Evolutionary conservation across 1,140 invertebrate species (phyloP), one percentile per base, ranked within the genome.

Genomic region (Ericerus pela): DNA sequence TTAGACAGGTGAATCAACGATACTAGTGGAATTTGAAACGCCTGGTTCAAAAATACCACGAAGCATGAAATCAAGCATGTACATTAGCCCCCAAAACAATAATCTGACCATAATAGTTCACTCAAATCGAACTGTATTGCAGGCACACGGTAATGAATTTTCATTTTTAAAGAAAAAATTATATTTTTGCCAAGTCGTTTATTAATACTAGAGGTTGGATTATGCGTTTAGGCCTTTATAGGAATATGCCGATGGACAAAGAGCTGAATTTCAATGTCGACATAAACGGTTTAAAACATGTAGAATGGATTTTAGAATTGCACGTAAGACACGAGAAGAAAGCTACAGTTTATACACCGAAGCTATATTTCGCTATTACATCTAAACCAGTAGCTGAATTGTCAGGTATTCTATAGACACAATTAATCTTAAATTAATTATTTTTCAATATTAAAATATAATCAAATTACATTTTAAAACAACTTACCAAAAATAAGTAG

Each of bases 1-100:
- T n/a, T n/a, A n/a, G n/a, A n/a, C n/a, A n/a, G n/a, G n/a, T n/a
- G n/a, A n/a, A n/a, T n/a, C n/a, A n/a, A n/a, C n/a, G n/a, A n/a
- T n/a, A n/a, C n/a, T n/a, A n/a, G n/a, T 79, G 41, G 77, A 69
- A 8, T 82, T 83, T 55, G 79, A 84, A 59, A 81, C 80, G 0
- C 79, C 80, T 1, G 76, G 75, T 11, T 80, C 80, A 0, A 65
- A 69, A 14, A 66, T 78, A 1, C 72, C 75, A 52, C 72, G 80
- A 57, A 70, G 79, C 55, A 62, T 81, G 2, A 74, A 72, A 52
- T 75, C 74, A 3, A 76, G 74, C 31, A 61, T 83, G 14, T 73
- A 73, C 10, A 75, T 76, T 31, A 72, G 76, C 33, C 69, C 66
- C 8, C 66, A 73, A 41, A 75, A 67, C 33, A 73, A 76, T 41